Percentiles rank a stretch among this genome's conserved stretches.
phyloP scores from a whole-genome alignment of 2,113 vertebrate species.

The Myrmecobius fasciatus region DNA sequence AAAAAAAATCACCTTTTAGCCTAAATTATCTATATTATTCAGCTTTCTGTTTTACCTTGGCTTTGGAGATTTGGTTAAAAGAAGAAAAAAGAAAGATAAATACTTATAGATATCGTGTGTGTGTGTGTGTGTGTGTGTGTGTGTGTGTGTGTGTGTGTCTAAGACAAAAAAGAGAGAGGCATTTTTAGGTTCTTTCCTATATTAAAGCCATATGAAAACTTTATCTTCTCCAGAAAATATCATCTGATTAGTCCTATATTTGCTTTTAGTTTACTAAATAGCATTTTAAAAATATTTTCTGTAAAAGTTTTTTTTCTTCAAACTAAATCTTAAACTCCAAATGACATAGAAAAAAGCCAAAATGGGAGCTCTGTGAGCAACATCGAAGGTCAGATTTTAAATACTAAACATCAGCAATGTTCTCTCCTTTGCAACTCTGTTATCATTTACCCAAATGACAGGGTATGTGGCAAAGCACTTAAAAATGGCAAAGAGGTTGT shows the following conservation, averaged over 20 bases:
- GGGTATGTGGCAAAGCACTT: not conserved
- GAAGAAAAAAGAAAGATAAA: not conserved
- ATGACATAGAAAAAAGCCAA: not conserved
- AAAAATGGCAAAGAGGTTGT: not conserved
- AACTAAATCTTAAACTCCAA: not conserved
- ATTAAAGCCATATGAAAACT: not conserved
- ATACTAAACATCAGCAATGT: not conserved
- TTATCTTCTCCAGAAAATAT: conserved; percentile 8
- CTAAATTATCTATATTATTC: conserved; percentile 29
- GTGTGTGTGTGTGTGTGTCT: no score
- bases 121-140: no score
- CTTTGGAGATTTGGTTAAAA: not conserved
- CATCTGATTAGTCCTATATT: conserved; percentile 16
- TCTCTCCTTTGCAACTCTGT: not conserved
- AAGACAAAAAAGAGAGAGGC: not conserved
- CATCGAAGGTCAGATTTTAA: not conserved
- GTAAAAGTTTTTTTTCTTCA: not conserved
- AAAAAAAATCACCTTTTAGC: not conserved
- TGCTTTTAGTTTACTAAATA: not conserved
- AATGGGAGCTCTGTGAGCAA: not conserved
- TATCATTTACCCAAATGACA: not conserved
- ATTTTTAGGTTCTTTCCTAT: not conserved
- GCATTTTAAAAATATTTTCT: not conserved
- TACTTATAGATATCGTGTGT: not conserved
- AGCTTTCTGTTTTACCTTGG: not conserved